phyloP scores from a whole-genome alignment of 2,888 invertebrate genomes.

The Amblyjoppa proteus region DNA sequence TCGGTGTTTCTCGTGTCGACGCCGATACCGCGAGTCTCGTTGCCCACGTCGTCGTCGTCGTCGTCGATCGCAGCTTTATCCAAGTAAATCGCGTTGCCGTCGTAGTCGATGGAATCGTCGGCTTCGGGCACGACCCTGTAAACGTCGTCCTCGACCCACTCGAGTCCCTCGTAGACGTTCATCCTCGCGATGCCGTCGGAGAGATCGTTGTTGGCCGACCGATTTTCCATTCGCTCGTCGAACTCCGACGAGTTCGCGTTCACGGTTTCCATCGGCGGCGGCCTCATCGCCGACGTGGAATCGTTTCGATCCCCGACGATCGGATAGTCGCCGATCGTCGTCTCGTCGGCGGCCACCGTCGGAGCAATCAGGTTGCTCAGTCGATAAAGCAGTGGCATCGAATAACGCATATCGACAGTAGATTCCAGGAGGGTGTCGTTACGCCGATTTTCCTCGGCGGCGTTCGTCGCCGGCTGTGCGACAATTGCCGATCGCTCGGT shows the following conservation, averaged over 20 bases:
- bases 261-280: not conserved
- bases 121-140: conserved; percentile 82
- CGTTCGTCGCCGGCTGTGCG: not conserved
- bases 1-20: conserved; percentile 50
- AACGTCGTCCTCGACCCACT: conserved; percentile 83
- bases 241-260: not conserved
- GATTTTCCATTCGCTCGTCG: not conserved
- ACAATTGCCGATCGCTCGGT: not conserved
- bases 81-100: conserved; percentile 65
- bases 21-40: conserved; percentile 26
- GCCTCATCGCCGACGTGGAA: not conserved
- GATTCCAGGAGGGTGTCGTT: conserved; percentile 55
- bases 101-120: conserved; percentile 75
- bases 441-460: conserved; percentile 4
- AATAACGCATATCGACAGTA: conserved; percentile 52
- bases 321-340: not conserved
- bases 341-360: not conserved
- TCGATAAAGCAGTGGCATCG: conserved; percentile 72
- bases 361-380: conserved; percentile 53
- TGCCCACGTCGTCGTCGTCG: not conserved
- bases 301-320: not conserved
- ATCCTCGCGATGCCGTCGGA: conserved; percentile 28
- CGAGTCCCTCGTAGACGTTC: conserved; percentile 81
- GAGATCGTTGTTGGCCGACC: conserved; percentile 13
- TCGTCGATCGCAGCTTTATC: conserved; percentile 73